Percentiles rank a stretch among this genome's conserved stretches.
Conservation (phyloP, 2,888 invertebrate genomes). For the Diplazon laetatorius region DNA sequence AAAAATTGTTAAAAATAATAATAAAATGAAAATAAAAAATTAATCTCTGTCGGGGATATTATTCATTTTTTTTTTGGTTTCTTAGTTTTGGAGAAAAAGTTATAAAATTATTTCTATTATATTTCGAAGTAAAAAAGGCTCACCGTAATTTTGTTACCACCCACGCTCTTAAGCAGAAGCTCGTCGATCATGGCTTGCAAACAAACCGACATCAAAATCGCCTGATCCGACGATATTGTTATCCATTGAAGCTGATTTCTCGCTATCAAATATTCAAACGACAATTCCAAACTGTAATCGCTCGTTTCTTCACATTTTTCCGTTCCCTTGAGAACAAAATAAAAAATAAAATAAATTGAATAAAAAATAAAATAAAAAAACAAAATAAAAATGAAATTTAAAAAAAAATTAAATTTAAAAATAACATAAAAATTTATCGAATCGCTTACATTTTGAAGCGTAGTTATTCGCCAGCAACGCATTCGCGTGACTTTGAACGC, state of each 20-base stretch:
- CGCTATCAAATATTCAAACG: slow-evolving; percentile 97
- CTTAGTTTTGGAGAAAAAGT: no score
- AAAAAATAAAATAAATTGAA: no score
- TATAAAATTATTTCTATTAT: slow-evolving; percentile 8
- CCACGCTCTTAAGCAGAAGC: slow-evolving; percentile 89
- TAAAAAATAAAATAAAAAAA: slow-evolving; percentile 3
- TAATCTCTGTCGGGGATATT: no score
- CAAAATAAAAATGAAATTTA: slow-evolving; percentile 9
- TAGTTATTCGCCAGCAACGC: slow-evolving; percentile 98
- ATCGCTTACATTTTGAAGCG: slow-evolving; percentile 87
- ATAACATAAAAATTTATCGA: slow-evolving; percentile 11
- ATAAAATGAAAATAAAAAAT: no score
- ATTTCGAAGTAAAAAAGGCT: slow-evolving; percentile 38
- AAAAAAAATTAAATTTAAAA: no score
- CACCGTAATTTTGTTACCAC: slow-evolving; percentile 83
- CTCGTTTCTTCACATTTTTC: slow-evolving; percentile 74
- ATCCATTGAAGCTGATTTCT: slow-evolving; percentile 97
- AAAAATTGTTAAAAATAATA: slow-evolving; percentile 1
- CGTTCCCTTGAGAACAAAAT: slow-evolving; percentile 32
- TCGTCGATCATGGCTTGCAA: slow-evolving; percentile 98
- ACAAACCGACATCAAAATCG: slow-evolving; percentile 97
- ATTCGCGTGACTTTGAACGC: slow-evolving; percentile 97
- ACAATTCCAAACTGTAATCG: slow-evolving; percentile 87
- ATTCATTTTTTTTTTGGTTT: no score
- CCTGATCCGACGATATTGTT: slow-evolving; percentile 94